Percentiles rank a stretch among this genome's conserved stretches.
Conservation (phyloP, 2,797 vertebrate genomes). For the Karalla daura region DNA sequence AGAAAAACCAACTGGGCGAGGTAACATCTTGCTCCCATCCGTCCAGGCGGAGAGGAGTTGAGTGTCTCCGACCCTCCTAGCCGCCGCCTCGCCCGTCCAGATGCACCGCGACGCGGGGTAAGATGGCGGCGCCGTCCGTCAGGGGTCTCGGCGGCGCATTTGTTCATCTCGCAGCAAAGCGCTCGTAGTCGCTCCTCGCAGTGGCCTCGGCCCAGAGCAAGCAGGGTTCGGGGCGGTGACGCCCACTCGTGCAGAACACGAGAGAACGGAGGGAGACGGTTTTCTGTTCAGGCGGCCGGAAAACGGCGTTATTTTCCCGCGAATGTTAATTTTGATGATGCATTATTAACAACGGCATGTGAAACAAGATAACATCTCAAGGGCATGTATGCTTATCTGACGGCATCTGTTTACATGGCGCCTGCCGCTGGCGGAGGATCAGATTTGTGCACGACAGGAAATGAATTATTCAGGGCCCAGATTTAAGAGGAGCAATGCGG, state of each 20-base stretch:
- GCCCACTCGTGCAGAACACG: slow-evolving; percentile 16
- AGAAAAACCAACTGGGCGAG: background rate
- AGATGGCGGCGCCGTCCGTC: slow-evolving; percentile 38
- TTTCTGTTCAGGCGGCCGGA: background rate
- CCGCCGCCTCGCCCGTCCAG: slow-evolving; percentile 25
- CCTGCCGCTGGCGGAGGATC: slow-evolving; percentile 1
- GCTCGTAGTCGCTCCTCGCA: slow-evolving; percentile 23
- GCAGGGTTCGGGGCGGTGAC: background rate
- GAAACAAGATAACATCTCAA: slow-evolving; percentile 7
- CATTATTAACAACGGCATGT: background rate
- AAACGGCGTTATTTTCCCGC: background rate
- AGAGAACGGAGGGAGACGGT: background rate
- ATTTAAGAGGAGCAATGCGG: background rate
- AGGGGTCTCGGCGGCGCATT: background rate
- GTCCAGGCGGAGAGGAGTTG: slow-evolving; percentile 7
- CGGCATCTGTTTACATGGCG: slow-evolving; percentile 19
- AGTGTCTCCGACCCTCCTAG: too few relatives aligned
- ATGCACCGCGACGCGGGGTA: slow-evolving; percentile 4
- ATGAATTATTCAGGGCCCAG: slow-evolving; percentile 10
- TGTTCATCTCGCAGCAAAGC: background rate
- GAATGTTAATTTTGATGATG: background rate
- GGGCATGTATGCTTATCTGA: slow-evolving; percentile 1
- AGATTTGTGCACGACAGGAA: background rate
- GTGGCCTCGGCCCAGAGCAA: slow-evolving; percentile 10
- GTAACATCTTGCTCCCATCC: slow-evolving; percentile 19